Percentiles rank a stretch among this genome's conserved stretches.
Evolutionary conservation across 2,888 invertebrate genomes (phyloP).

Genomic region (Xylota sylvarum): DNA sequence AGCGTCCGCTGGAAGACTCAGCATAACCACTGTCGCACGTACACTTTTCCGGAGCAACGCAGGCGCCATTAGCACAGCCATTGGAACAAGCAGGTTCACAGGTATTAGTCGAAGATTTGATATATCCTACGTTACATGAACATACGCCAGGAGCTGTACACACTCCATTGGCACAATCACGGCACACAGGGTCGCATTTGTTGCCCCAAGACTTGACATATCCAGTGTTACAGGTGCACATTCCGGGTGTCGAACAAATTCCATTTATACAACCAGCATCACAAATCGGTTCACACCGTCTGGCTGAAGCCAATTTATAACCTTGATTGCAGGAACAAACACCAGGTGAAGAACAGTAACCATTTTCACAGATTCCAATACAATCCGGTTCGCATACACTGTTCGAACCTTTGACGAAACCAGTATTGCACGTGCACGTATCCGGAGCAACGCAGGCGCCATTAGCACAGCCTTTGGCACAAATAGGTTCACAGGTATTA

Average conservation of each 20-base stretch:
- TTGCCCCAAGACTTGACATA: neutral
- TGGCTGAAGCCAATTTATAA: neutral
- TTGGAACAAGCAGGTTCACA: neutral
- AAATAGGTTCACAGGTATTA: neutral
- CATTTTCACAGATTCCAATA: neutral
- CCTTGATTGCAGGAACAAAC: conserved; percentile 31
- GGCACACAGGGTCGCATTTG: neutral
- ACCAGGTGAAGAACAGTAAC: conserved; percentile 74
- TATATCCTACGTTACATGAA: conserved; percentile 88
- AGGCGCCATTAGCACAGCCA: neutral
- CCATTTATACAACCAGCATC: neutral
- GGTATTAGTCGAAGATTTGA: neutral
- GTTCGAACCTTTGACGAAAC: neutral
- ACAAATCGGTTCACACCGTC: neutral
- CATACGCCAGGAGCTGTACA: conserved; percentile 88
- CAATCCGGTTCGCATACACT: neutral
- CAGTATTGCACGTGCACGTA: too few species aligned
- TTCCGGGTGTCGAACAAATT: conserved; percentile 67
- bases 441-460: neutral
- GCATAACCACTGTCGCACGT: too few species aligned
- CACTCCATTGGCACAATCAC: conserved; percentile 3
- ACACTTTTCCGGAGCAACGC: too few species aligned
- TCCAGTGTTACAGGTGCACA: neutral
- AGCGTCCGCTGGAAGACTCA: too few species aligned
- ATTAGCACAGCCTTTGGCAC: neutral